These are phyloP conservation scores for Drosophila mulleri DNA, from an alignment of 2,888 invertebrate species.

Conservation along the genomic window DNA sequence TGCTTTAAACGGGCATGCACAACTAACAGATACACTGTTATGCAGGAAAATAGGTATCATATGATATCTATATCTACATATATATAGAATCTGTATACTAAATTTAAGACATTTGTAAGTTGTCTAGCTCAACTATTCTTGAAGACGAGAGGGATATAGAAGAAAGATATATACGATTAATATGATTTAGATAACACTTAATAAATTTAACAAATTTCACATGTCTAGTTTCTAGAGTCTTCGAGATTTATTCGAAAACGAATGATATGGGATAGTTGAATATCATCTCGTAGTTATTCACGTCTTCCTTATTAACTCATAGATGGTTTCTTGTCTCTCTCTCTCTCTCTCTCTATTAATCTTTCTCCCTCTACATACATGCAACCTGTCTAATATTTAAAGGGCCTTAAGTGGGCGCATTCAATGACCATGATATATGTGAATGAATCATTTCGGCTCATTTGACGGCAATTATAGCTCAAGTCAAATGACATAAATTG, in stretches of 20 bases:
- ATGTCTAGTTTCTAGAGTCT: no score
- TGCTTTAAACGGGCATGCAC: background rate
- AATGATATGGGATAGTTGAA: no score
- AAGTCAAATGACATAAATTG: slow-evolving; percentile 41
- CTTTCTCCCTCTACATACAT: background rate
- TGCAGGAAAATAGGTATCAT: no score
- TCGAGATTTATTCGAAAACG: no score
- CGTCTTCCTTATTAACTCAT: no score
- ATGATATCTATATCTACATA: no score
- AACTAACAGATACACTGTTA: background rate
- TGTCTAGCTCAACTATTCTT: background rate
- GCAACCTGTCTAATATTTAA: background rate
- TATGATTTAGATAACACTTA: background rate
- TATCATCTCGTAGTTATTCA: no score
- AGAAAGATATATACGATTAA: background rate
- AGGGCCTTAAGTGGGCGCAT: background rate
- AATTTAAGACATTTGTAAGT: background rate
- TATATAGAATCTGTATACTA: background rate
- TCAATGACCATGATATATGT: background rate
- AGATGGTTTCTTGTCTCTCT: no score
- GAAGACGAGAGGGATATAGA: background rate
- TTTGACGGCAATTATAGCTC: slow-evolving; percentile 35
- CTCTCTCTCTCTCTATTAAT: background rate
- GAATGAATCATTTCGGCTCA: slow-evolving; percentile 34
- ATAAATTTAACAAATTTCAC: background rate